phyloP scores from a whole-genome alignment of 2,797 vertebrate genomes.

The Pseudomugil tenellus region DNA sequence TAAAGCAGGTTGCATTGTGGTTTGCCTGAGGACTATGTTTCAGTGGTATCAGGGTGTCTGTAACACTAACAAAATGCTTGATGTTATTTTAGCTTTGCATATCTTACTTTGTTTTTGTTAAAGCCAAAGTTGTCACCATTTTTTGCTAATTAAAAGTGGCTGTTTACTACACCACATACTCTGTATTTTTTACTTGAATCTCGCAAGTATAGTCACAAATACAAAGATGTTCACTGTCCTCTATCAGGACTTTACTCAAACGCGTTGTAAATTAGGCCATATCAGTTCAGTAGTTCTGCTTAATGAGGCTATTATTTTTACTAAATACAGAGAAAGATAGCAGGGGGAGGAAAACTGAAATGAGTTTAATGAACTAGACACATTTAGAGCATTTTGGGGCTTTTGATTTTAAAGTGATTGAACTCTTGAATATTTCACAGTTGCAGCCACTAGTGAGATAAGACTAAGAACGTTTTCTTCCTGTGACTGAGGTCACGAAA shows the following conservation, averaged over 20 bases:
- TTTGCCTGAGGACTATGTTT: background rate
- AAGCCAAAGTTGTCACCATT: background rate
- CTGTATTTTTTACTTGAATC: background rate
- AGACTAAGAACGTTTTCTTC: conserved; percentile 37
- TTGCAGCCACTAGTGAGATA: conserved; percentile 37
- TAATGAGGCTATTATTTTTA: conserved; percentile 75
- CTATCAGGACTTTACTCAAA: conserved; percentile 7
- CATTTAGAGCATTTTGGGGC: conserved; percentile 66
- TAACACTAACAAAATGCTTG: too few species aligned
- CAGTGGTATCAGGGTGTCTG: too few species aligned
- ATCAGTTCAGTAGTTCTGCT: conserved; percentile 49
- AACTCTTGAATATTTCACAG: conserved; percentile 62
- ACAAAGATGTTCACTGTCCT: background rate
- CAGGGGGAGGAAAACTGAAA: conserved; percentile 43
- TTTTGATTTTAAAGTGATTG: conserved; percentile 75
- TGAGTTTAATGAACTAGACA: conserved; percentile 78
- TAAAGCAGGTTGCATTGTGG: background rate
- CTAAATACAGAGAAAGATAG: conserved; percentile 56
- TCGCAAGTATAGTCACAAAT: background rate
- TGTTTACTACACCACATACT: background rate
- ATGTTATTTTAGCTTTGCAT: background rate
- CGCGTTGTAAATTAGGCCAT: conserved; percentile 28
- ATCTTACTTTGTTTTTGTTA: background rate
- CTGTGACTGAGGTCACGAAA: conserved; percentile 49
- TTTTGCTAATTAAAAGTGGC: background rate